Percentiles rank a stretch among this genome's conserved stretches.
Evolutionary conservation across 2,113 vertebrate species (phyloP).

Genomic region (Solea senegalensis): DNA sequence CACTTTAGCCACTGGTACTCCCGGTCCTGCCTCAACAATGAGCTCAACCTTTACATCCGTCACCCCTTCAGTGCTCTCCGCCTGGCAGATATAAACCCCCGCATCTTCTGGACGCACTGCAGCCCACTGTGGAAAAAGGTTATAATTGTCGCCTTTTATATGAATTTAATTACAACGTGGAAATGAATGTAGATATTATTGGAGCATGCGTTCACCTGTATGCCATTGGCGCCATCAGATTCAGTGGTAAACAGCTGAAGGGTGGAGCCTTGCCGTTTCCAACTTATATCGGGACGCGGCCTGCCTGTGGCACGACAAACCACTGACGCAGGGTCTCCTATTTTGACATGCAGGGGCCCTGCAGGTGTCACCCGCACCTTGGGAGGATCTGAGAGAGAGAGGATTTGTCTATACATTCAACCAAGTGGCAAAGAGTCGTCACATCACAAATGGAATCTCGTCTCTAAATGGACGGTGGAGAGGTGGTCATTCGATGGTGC

Average conservation of each 20-base stretch:
- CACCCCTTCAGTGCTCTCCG: slow-evolving; percentile 84
- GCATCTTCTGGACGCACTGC: slow-evolving; percentile 80
- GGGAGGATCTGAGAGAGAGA: slow-evolving; percentile 81
- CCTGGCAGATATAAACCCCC: slow-evolving; percentile 88
- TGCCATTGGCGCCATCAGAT: slow-evolving; percentile 76
- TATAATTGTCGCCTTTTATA: neutral
- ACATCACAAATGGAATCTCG: too few relatives aligned
- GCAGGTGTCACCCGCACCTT: slow-evolving; percentile 85
- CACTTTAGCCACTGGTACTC: slow-evolving; percentile 78
- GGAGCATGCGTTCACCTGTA: slow-evolving; percentile 42
- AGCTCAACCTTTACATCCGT: slow-evolving; percentile 86
- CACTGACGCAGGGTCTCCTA: slow-evolving; percentile 85
- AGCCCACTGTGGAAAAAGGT: slow-evolving; percentile 77
- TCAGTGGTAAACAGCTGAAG: slow-evolving; percentile 77
- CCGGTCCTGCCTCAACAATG: slow-evolving; percentile 67
- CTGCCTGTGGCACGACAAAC: slow-evolving; percentile 87
- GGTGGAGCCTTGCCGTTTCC: slow-evolving; percentile 85
- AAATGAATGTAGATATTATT: neutral
- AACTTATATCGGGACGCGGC: slow-evolving; percentile 85
- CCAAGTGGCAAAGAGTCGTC: too few relatives aligned
- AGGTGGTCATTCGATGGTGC: too few relatives aligned
- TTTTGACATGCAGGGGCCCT: slow-evolving; percentile 82
- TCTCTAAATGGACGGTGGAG: too few relatives aligned
- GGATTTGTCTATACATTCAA: neutral
- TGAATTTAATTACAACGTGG: neutral